Conservation (phyloP, 2,888 invertebrate species). For the Beris morrisii region DNA sequence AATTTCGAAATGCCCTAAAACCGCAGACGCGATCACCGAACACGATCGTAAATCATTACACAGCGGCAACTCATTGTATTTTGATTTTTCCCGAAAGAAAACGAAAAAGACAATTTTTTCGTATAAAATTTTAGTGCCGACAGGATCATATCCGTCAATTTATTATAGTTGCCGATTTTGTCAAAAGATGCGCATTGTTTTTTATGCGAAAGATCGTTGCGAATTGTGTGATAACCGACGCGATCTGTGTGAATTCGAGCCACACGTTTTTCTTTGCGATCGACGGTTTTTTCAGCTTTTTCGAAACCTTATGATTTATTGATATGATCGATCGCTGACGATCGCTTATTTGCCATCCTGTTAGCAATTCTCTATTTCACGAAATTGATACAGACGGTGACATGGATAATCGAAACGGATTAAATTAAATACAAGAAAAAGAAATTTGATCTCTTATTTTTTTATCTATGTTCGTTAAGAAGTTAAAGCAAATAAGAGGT, state of each 20-base stretch:
- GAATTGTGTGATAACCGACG: conserved; percentile 39
- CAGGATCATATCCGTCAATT: conserved; percentile 27
- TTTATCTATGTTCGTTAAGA: too few relatives aligned
- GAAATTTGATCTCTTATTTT: too few relatives aligned
- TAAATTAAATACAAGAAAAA: too few relatives aligned
- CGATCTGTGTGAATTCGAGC: conserved; percentile 36
- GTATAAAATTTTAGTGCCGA: conserved; percentile 11
- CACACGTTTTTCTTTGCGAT: conserved; percentile 18
- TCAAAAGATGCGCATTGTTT: conserved; percentile 27
- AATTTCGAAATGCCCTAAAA: conserved; percentile 4
- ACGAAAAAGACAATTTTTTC: conserved; percentile 12
- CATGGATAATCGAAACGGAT: too few relatives aligned
- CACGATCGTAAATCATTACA: conserved; percentile 30
- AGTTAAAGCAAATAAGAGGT: too few relatives aligned
- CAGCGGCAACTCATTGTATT: conserved; percentile 25
- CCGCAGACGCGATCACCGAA: conserved; percentile 16
- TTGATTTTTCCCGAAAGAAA: conserved; percentile 14
- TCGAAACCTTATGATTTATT: too few relatives aligned
- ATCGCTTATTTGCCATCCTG: too few relatives aligned
- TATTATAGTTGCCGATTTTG: conserved; percentile 24
- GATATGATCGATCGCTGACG: too few relatives aligned
- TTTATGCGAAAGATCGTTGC: conserved; percentile 17
- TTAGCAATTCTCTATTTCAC: too few relatives aligned
- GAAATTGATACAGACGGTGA: too few relatives aligned
- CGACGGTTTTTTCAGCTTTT: too few relatives aligned